Base-by-base conservation (phyloP, 2,113 vertebrate genomes). In the Lampris incognitus region DNA sequence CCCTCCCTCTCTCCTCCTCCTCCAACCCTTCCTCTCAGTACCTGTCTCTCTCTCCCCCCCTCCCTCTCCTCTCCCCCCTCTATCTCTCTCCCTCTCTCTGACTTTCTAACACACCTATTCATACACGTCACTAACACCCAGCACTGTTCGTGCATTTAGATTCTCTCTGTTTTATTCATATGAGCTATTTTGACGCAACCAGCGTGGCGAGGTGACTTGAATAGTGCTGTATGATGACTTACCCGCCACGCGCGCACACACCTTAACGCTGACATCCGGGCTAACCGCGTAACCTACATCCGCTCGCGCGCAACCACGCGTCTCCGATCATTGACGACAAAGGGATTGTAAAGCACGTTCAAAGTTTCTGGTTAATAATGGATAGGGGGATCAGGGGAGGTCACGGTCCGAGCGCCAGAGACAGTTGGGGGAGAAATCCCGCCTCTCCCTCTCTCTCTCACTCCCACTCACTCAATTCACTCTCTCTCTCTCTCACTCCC, bases 131-230 rank as follows among this genome's bases (percentile, higher is more conserved):
- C 73, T 41, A 75, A 74, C 59, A 54, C 39, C 11, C 59, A 13
- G 39, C 41, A 42, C 59, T 74, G 38, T 11, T 41, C 40, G 3
- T 73, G 65, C 61, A 61, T 79, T 60, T 60, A 54, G 55, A 80
- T 70, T 83, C 49, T 13, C 70, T 70, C 61, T 81, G 55, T 52
- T 87, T 76, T 54, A 3, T 72, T 61, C 74, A 79, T 79, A 79
- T 48, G 36, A 24, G 24, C 24, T 24, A 24, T 24, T 24, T 24
- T 24, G 24, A 24, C 24, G 24, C 24, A 24, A 24, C 24, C 24
- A 24, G 24, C 24, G 24, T 24, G 24, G 24, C 24, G 24, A 24
- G 24, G 24, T 24, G 24, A 24, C 24, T 24, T 24, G 24, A 24
- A 24, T 24, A 24, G 24, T 24, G 24, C 24, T 24, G 24, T 24